Evolutionary conservation across 1,140 invertebrate genomes (phyloP), one percentile per base, ranked within the genome.

Genomic region (Acromyrmex heyeri): DNA sequence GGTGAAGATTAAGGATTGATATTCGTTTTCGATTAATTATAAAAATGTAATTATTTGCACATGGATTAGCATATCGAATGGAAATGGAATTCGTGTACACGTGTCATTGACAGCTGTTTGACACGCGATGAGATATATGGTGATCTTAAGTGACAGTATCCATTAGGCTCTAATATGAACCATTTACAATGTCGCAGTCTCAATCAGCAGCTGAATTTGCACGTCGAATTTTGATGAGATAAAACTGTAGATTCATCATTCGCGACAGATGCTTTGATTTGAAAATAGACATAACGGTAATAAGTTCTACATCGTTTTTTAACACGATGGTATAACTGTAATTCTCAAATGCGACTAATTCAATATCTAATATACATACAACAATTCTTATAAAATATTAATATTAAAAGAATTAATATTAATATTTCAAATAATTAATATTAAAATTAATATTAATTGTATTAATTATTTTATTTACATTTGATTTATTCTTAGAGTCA

Each of bases 91-190:
- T 75, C 48, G 77, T 79, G 67, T 81, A 87, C 53, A 12, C 18
- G 48, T 69, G 53, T 34, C 48, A 27, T 24, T 79, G 21, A 38
- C 64, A 53, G 62, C 24, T 50, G 77, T 55, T 85, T 88, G 81
- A 86, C 87, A 89, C 72, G 72, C 72, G 70, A 86, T 82, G 85
- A 59, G 50, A 86, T 77, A 70, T 21, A 76, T 14, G n/a, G 27
- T 38, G 34, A 27, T 8, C 57, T 48, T n/a, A 64, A 64, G n/a
- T 24, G 44, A 55, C 44, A n/a, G 44, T 14, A 18, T 61, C 8
- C 55, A n/a, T 82, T 64, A 50, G 24, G n/a, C 34, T 72, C 16
- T 59, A 38, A 70, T 70, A 44, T 14, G 65, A 82, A 59, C n/a
- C 65, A 70, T 73, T 73, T 61, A n/a, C 21, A 73, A n/a, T 48